A percentile compares a stretch with the other conserved stretches of the same genome.
phyloP scores from a whole-genome alignment of 2,113 vertebrate species.

The Tiliqua scincoides region DNA sequence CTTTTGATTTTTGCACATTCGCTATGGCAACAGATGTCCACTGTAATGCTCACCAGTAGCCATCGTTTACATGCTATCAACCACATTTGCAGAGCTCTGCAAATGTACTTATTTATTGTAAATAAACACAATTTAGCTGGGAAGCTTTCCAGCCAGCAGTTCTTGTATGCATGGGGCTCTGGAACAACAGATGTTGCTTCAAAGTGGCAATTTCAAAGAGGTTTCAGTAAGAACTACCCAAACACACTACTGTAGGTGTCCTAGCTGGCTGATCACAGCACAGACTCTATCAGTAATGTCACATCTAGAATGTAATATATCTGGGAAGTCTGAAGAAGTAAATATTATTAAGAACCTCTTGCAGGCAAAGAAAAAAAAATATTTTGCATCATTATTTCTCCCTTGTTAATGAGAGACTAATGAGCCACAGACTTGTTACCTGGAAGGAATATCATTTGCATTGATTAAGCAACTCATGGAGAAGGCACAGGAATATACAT shows the following conservation, averaged over 20 bases:
- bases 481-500: slow-evolving; percentile 62
- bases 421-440: slow-evolving; percentile 81
- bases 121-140: background rate
- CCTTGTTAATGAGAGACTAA: slow-evolving; percentile 84
- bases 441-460: slow-evolving; percentile 76
- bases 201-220: no score
- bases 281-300: slow-evolving; percentile 74
- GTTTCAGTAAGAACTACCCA: slow-evolving; percentile 29
- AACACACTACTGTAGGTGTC: slow-evolving; percentile 62
- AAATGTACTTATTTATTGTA: no score
- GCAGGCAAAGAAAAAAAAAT: slow-evolving; percentile 80
- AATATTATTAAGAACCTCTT: slow-evolving; percentile 85
- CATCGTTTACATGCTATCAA: background rate
- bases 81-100: background rate
- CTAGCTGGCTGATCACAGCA: slow-evolving; percentile 68
- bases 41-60: slow-evolving; percentile 5
- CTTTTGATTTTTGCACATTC: slow-evolving; percentile 18
- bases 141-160: no score
- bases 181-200: no score
- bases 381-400: slow-evolving; percentile 78
- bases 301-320: slow-evolving; percentile 81
- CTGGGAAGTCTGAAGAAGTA: slow-evolving; percentile 79
- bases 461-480: slow-evolving; percentile 77
- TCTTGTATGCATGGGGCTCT: no score
- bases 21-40: slow-evolving; percentile 19